A percentile compares a stretch with the other conserved stretches of the same genome.
Conservation (phyloP, 2,797 vertebrate species). For the Sciurus vulgaris region DNA sequence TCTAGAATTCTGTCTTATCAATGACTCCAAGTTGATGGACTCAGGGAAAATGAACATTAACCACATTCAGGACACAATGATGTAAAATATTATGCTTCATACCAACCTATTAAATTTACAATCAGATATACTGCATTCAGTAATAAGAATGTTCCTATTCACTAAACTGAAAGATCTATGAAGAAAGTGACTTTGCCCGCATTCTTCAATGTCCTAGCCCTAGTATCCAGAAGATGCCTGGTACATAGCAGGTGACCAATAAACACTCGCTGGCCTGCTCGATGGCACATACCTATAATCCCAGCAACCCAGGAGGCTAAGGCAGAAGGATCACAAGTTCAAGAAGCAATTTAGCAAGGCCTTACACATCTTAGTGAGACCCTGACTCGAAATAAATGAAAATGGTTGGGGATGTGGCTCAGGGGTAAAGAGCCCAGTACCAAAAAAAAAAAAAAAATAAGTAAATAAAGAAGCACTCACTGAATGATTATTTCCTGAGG, state of each 20-base stretch:
- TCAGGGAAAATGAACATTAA: background rate
- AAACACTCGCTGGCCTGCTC: background rate
- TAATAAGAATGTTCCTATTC: background rate
- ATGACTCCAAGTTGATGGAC: background rate
- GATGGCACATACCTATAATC: too few species aligned
- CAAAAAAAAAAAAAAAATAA: too few species aligned
- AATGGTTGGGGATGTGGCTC: too few species aligned
- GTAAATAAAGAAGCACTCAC: background rate
- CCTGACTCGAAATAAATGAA: too few species aligned
- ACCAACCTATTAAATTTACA: constrained; percentile 14
- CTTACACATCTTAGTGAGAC: too few species aligned
- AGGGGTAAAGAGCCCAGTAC: too few species aligned
- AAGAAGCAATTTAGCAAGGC: too few species aligned
- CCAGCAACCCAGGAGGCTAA: too few species aligned
- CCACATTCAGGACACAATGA: background rate
- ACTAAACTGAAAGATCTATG: background rate
- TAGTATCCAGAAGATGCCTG: background rate
- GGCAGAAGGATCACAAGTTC: too few species aligned
- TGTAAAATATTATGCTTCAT: constrained; percentile 15
- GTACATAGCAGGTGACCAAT: background rate
- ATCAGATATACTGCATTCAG: background rate
- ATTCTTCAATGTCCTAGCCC: background rate
- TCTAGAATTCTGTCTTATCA: constrained; percentile 45
- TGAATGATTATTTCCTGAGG: constrained; percentile 17
- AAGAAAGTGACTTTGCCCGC: background rate